phyloP scores from a whole-genome alignment of 2,113 vertebrate genomes.

The Xiphophorus maculatus region DNA sequence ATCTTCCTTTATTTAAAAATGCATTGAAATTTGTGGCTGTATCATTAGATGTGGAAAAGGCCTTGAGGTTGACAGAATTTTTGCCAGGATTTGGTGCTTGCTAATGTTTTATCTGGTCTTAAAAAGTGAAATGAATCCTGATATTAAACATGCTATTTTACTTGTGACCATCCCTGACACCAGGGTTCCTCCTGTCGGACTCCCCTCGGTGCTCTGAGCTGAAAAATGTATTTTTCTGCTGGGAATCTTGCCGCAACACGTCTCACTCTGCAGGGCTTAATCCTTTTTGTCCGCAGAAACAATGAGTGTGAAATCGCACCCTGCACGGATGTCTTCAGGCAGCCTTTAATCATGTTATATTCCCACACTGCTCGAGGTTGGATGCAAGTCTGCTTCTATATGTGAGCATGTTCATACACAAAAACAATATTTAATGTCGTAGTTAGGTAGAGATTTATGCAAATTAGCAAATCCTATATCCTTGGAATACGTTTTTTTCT shows the following conservation, averaged over 20 bases:
- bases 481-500: conserved; percentile 42
- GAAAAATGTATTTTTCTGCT: conserved; percentile 7
- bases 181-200: not conserved
- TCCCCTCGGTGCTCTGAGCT: conserved; percentile 23
- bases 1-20: not conserved
- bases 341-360: conserved; percentile 69
- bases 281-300: conserved; percentile 68
- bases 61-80: too few relatives aligned
- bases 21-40: too few relatives aligned
- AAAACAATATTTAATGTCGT: conserved; percentile 72
- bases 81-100: not conserved
- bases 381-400: conserved; percentile 19
- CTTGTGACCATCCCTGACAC: not conserved
- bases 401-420: conserved; percentile 24
- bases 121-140: not conserved
- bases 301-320: conserved; percentile 72
- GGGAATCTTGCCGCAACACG: conserved; percentile 19
- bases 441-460: conserved; percentile 71
- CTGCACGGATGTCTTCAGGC: conserved; percentile 62
- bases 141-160: not conserved
- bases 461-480: conserved; percentile 55
- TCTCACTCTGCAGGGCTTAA: conserved; percentile 34
- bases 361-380: conserved; percentile 34
- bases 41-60: too few relatives aligned
- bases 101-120: not conserved